Evolutionary conservation across 2,113 vertebrate genomes (phyloP), one percentile per base, ranked within the genome.

Genomic region (Aptenodytes forsteri): DNA sequence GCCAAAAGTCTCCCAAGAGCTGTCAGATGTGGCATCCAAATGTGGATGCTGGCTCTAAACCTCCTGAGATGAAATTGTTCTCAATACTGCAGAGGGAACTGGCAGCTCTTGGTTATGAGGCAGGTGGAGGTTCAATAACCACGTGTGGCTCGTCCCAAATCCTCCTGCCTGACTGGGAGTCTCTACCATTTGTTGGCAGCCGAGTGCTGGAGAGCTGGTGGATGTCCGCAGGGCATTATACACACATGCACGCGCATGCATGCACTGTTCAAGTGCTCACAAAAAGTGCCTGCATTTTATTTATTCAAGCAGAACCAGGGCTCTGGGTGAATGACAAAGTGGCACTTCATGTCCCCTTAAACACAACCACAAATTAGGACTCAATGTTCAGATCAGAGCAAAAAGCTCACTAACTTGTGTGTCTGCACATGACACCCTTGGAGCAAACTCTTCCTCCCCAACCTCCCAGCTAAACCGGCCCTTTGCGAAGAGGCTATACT

Each of bases 171-270:
- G 21, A 14, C 2, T 66, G 26, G 20, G 47, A 56, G 2, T 20
- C 59, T 70, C 20, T 29, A 11, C 30, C 21, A 21, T 42, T 34
- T 90, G 16, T 14, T 85, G 86, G 59, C 50, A 86, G 46, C 8
- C 3, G 5, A 27, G 21, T 23, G 25, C 52, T 90, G 62, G 56
- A 34, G 59, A 34, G 16, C 26, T 84, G 77, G 15, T 49, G 75
- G 40, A 11, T 36, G 20, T 21, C 13, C 7, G 1, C 13, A 79
- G 65, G 70, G 16, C 66, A n/a, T 7, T 47, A 25, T 27, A 6
- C 12, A n/a, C 34, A 47, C 5, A 17, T 7, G 16, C 30, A 36
- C 0, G 0, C 0, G 0, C 1, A 1, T 49, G 21, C 42, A 42
- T 0, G 0, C 3, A 1, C 55, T 56, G 13, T 46, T 86, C 66